A percentile compares a stretch with the other conserved stretches of the same genome.
Conservation (phyloP, 2,888 invertebrate genomes). For the Tromatobia lineatoria region DNA sequence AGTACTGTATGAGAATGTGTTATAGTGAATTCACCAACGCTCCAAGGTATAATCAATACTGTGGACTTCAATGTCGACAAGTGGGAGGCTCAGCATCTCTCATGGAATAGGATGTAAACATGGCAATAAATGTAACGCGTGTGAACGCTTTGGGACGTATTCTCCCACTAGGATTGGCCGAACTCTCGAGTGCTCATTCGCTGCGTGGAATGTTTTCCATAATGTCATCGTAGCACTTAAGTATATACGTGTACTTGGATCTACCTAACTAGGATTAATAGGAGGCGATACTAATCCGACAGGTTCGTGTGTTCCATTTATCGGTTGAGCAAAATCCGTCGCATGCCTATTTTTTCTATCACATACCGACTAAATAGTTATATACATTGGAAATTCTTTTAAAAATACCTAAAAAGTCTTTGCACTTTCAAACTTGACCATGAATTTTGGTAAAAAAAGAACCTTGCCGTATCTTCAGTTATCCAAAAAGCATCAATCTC, state of each 20-base stretch:
- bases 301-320: constrained; percentile 33
- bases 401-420: background rate
- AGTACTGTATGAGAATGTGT: constrained; percentile 1
- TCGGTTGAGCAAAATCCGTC: background rate
- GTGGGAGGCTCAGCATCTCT: constrained; percentile 67
- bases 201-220: constrained; percentile 54
- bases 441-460: no score
- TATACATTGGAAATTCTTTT: background rate
- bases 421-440: background rate
- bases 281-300: constrained; percentile 48
- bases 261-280: constrained; percentile 48
- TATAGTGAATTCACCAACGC: background rate
- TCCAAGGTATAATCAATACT: constrained; percentile 47
- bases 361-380: background rate
- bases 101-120: constrained; percentile 34
- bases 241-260: constrained; percentile 31
- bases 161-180: constrained; percentile 78
- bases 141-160: constrained; percentile 78
- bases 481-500: no score
- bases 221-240: constrained; percentile 42
- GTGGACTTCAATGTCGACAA: constrained; percentile 78
- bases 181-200: constrained; percentile 55
- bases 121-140: constrained; percentile 77
- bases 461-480: no score
- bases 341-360: background rate